Evolutionary conservation across 2,888 invertebrate species (phyloP).

Genomic region (Pyrgus malvae): DNA sequence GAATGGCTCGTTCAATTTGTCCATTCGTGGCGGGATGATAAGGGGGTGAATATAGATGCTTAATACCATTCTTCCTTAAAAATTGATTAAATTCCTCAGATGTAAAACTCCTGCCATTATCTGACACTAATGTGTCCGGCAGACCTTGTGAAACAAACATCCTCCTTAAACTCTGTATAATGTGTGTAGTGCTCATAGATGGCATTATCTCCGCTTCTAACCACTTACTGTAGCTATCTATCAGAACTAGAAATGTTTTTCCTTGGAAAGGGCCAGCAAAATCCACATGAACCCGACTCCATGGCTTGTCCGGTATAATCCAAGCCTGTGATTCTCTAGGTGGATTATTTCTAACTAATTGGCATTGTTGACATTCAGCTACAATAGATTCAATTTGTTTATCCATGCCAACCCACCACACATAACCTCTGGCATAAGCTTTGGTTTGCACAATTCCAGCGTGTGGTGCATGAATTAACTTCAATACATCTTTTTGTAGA

Average conservation of each 20-base stretch:
- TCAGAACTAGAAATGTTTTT: constrained; percentile 32
- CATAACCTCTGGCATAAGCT: constrained; percentile 33
- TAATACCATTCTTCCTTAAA: constrained; percentile 29
- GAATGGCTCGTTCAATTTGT: too few species aligned
- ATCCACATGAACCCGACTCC: constrained; percentile 30
- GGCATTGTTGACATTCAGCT: constrained; percentile 28
- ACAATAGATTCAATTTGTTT: constrained; percentile 29
- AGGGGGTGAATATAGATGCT: constrained; percentile 27
- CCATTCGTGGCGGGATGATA: constrained; percentile 33
- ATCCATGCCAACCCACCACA: constrained; percentile 32
- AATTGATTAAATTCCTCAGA: constrained; percentile 8
- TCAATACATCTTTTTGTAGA: constrained; percentile 12
- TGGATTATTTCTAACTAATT: constrained; percentile 30
- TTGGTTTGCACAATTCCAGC: constrained; percentile 32
- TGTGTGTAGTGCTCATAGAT: background rate
- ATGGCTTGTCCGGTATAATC: constrained; percentile 32
- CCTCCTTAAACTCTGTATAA: constrained; percentile 5
- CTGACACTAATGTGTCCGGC: too few species aligned
- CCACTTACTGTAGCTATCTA: constrained; percentile 37
- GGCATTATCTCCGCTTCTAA: constrained; percentile 33
- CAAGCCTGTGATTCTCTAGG: constrained; percentile 32
- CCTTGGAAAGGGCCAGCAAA: constrained; percentile 33
- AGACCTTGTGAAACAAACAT: constrained; percentile 9
- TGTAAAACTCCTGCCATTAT: constrained; percentile 6
- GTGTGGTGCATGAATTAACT: constrained; percentile 15